phyloP scores from a whole-genome alignment of 2,113 vertebrate genomes.

The Choloepus hoffmanni region DNA sequence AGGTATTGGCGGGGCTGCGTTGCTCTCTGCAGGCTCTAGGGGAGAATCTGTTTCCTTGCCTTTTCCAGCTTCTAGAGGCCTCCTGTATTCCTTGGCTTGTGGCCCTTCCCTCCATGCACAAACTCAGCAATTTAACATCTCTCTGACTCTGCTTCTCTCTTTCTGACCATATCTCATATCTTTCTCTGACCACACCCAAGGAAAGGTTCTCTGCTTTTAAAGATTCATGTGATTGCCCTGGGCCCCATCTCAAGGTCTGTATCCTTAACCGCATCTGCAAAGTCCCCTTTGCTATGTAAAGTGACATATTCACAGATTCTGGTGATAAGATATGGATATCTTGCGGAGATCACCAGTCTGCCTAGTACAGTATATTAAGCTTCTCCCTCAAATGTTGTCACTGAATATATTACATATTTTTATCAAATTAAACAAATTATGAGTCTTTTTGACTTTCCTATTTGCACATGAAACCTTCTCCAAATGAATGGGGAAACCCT shows the following conservation, averaged over 20 bases:
- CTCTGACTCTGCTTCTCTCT: not conserved
- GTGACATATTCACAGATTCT: not conserved
- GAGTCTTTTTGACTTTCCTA: not conserved
- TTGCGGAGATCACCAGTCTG: not conserved
- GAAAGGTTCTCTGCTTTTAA: not conserved
- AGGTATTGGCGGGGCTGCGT: not conserved
- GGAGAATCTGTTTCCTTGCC: not conserved
- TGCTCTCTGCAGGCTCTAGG: not conserved
- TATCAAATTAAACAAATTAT: not conserved
- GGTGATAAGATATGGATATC: not conserved
- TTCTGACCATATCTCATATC: not conserved
- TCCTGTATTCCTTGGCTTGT: not conserved
- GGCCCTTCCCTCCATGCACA: not conserved
- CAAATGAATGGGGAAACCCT: not conserved
- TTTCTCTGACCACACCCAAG: not conserved
- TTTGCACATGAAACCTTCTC: not conserved
- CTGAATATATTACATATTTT: not conserved
- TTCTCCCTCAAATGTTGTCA: not conserved
- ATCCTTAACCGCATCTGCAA: not conserved
- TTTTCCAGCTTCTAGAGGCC: not conserved
- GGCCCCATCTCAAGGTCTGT: not conserved
- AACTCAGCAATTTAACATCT: not conserved
- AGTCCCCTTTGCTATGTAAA: not conserved
- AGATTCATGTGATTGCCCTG: not conserved
- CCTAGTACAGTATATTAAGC: not conserved